Conservation (phyloP, 2,888 invertebrate genomes). For the Dynastes hyllus region DNA sequence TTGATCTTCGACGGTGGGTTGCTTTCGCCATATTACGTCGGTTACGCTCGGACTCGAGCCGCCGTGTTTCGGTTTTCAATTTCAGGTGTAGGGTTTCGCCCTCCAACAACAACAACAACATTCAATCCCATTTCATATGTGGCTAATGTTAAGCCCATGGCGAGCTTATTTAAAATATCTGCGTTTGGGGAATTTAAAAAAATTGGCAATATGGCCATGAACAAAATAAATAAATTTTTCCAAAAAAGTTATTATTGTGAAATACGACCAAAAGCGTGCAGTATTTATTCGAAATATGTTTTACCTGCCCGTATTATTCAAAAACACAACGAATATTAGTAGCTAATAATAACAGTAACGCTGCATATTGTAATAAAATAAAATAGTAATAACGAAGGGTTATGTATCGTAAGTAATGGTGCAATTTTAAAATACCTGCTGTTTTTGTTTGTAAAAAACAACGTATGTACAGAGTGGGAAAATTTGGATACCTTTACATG, state of each 20-base stretch:
- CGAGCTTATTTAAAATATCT: constrained; percentile 56
- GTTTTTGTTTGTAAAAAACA: too few relatives aligned
- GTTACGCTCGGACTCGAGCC: constrained; percentile 48
- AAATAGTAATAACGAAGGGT: too few relatives aligned
- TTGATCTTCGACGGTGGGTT: constrained; percentile 33
- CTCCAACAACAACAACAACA: constrained; percentile 55
- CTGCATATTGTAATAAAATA: too few relatives aligned
- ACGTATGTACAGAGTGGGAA: too few relatives aligned
- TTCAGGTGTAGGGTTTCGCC: constrained; percentile 59
- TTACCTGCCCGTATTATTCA: too few relatives aligned
- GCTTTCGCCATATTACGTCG: constrained; percentile 48
- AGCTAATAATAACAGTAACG: too few relatives aligned
- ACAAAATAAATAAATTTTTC: constrained; percentile 35
- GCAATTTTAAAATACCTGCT: too few relatives aligned
- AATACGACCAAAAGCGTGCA: constrained; percentile 1
- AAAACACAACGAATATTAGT: too few relatives aligned
- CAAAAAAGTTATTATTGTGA: constrained; percentile 32
- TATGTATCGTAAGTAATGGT: too few relatives aligned
- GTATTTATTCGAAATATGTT: constrained; percentile 21
- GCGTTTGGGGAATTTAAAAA: constrained; percentile 44
- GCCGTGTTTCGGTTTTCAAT: constrained; percentile 58
- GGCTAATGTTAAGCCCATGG: constrained; percentile 56
- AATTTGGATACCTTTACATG: too few relatives aligned
- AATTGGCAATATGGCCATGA: constrained; percentile 34
- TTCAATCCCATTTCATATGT: constrained; percentile 58